phyloP scores from a whole-genome alignment of 2,888 invertebrate species.

The Uropetala carovei region DNA sequence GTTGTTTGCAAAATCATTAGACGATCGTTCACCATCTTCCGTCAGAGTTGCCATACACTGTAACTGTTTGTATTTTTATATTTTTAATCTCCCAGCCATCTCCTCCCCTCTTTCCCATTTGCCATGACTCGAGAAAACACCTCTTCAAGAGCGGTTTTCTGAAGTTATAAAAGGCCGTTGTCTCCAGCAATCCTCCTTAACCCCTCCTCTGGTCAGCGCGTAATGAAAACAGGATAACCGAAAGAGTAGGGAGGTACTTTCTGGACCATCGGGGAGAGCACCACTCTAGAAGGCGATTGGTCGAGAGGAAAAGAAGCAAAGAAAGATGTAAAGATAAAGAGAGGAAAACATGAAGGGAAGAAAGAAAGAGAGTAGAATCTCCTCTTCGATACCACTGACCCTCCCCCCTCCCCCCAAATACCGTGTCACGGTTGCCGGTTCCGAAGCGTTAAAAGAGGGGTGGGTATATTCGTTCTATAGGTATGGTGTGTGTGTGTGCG shows the following conservation, averaged over 20 bases:
- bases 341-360: neutral
- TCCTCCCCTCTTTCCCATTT: neutral
- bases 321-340: neutral
- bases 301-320: too few species aligned
- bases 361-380: neutral
- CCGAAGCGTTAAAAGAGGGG: neutral
- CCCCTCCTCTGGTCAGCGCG: neutral
- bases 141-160: neutral
- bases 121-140: neutral
- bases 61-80: conserved; percentile 8
- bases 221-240: neutral
- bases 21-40: neutral
- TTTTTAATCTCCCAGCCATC: neutral
- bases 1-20: neutral
- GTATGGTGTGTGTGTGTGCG: neutral
- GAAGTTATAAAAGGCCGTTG: neutral
- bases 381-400: neutral
- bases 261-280: neutral
- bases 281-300: too few species aligned
- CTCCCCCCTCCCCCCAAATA: neutral
- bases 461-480: neutral
- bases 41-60: neutral
- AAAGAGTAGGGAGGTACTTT: neutral
- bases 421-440: neutral
- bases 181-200: neutral